Evolutionary conservation across 2,113 vertebrate genomes (phyloP).

Genomic region (Chinchilla lanigera): DNA sequence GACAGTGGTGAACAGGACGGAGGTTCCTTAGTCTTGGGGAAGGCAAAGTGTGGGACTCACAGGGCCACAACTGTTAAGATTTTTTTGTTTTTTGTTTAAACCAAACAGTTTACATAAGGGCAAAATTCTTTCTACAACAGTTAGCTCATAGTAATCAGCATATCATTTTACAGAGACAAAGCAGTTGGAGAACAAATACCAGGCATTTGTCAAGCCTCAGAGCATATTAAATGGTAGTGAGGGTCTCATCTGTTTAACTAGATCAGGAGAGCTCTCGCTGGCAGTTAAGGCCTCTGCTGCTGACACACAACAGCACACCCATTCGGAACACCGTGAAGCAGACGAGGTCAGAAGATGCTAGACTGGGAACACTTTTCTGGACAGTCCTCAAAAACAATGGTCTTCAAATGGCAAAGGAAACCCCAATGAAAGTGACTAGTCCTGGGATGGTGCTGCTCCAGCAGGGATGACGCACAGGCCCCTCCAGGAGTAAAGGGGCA

Average conservation of each 20-base stretch:
- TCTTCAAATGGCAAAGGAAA: slow-evolving; percentile 4
- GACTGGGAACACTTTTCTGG: slow-evolving; percentile 12
- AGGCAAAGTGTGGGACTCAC: slow-evolving; percentile 15
- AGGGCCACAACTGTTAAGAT: neutral
- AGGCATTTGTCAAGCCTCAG: slow-evolving; percentile 53
- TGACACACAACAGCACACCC: neutral
- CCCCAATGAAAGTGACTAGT: neutral
- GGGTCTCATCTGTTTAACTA: slow-evolving; percentile 36
- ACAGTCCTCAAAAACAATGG: neutral
- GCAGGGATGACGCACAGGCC: neutral
- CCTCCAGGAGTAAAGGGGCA: slow-evolving; percentile 24
- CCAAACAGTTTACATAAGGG: slow-evolving; percentile 61
- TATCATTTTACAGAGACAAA: slow-evolving; percentile 70
- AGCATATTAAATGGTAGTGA: neutral
- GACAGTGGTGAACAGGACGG: neutral
- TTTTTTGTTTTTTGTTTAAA: neutral
- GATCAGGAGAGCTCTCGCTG: neutral
- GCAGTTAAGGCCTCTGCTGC: slow-evolving; percentile 12
- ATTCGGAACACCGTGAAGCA: neutral
- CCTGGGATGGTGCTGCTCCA: neutral
- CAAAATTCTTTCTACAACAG: slow-evolving; percentile 54
- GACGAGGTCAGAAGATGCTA: neutral
- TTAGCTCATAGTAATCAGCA: slow-evolving; percentile 10
- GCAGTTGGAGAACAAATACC: slow-evolving; percentile 65
- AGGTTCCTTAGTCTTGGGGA: neutral